Percentiles rank a stretch among this genome's conserved stretches.
These are phyloP conservation scores for Myrmophylax atrothorax DNA, from an alignment of 2,113 vertebrate genomes.

Conservation along the genomic window DNA sequence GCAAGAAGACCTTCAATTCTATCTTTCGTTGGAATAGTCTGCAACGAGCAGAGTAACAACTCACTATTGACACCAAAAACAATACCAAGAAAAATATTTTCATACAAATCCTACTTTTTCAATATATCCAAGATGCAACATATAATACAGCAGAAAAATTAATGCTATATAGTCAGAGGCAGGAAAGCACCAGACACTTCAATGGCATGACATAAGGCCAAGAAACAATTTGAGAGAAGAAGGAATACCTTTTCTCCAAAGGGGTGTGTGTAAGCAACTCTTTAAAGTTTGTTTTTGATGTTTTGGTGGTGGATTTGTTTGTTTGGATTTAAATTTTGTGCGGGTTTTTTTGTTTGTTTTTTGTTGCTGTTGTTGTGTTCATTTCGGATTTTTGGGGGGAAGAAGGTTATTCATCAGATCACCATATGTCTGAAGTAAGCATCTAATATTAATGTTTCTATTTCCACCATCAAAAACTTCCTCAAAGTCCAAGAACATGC, in stretches of 20 bases:
- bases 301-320: background rate
- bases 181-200: background rate
- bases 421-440: background rate
- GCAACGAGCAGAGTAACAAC: constrained; percentile 50
- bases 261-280: background rate
- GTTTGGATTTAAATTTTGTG: background rate
- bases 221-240: background rate
- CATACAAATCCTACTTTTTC: background rate
- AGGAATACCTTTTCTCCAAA: background rate
- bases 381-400: background rate
- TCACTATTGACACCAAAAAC: background rate
- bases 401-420: background rate
- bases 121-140: background rate
- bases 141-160: background rate
- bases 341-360: background rate
- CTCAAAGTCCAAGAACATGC: background rate
- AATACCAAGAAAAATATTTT: background rate
- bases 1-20: constrained; percentile 93
- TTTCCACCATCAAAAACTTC: background rate
- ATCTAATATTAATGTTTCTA: background rate
- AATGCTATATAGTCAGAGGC: background rate
- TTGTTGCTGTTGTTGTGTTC: background rate
- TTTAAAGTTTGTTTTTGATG: background rate
- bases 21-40: constrained; percentile 98
- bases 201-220: background rate